A percentile compares a stretch with the other conserved stretches of the same genome.
phyloP scores from a whole-genome alignment of 2,797 vertebrate species.

The Hemibagrus guttatus region DNA sequence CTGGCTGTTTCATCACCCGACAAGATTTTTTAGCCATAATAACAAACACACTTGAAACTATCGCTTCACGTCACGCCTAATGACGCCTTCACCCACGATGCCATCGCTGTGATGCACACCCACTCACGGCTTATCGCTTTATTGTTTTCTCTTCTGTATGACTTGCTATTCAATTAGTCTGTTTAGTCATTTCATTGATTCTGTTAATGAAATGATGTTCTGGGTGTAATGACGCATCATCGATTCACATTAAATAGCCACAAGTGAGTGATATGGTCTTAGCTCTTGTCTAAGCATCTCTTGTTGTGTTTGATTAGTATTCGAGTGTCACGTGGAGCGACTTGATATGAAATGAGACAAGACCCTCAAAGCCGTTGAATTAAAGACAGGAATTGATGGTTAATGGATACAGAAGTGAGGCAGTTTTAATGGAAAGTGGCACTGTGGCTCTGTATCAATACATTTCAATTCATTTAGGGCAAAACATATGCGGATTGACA shows the following conservation, averaged over 20 bases:
- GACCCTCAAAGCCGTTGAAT: background rate
- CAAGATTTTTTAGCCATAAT: background rate
- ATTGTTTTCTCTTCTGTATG: background rate
- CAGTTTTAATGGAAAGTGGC: background rate
- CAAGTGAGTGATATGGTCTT: background rate
- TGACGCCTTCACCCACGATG: background rate
- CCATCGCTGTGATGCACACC: background rate
- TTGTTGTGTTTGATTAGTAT: background rate
- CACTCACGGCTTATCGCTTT: background rate
- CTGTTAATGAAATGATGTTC: conserved; percentile 18
- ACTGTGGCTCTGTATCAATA: background rate
- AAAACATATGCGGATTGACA: background rate
- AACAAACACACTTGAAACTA: background rate
- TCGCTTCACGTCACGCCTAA: background rate
- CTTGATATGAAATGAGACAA: background rate
- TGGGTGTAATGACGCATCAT: conserved; percentile 4
- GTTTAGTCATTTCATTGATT: conserved; percentile 6
- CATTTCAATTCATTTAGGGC: background rate
- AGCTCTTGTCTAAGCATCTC: background rate
- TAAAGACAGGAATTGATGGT: background rate
- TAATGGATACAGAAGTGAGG: background rate
- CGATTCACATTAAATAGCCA: conserved; percentile 3
- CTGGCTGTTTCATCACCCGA: background rate
- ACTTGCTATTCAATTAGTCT: conserved; percentile 2
- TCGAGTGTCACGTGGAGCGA: background rate